These are phyloP conservation scores for Malacoraja senta DNA, from an alignment of 2,797 vertebrate species.

Conservation along the genomic window DNA sequence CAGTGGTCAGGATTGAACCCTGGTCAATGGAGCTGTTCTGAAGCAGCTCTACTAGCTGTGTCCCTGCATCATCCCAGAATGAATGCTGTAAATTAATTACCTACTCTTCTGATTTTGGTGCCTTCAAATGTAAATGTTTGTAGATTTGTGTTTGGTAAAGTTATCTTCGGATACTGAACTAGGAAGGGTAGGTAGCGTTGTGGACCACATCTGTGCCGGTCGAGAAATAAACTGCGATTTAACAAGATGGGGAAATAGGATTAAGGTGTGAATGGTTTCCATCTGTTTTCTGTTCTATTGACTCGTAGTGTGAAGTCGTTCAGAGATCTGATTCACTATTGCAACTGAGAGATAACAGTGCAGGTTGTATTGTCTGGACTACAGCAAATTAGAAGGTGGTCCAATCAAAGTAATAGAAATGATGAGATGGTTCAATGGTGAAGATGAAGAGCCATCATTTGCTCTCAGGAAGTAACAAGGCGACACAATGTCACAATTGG, in stretches of 20 bases:
- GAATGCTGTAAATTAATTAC: not conserved
- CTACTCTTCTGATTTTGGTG: not conserved
- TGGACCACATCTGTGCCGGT: not conserved
- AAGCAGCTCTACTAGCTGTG: too few species aligned
- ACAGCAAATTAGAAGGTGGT: not conserved
- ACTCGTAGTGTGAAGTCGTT: not conserved
- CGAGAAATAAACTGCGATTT: not conserved
- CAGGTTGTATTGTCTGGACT: not conserved
- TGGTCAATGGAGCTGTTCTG: too few species aligned
- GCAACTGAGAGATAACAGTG: not conserved
- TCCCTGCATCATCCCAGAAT: too few species aligned
- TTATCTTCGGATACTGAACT: not conserved
- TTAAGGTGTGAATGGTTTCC: not conserved
- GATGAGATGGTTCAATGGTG: not conserved
- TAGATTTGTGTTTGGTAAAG: not conserved
- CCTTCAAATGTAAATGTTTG: not conserved
- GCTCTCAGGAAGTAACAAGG: not conserved
- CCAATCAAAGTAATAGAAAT: not conserved
- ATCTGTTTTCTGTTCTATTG: not conserved
- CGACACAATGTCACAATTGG: not conserved
- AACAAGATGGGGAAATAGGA: not conserved
- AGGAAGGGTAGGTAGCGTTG: not conserved
- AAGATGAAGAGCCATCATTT: not conserved
- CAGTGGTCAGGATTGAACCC: too few species aligned
- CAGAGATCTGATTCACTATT: not conserved